These are phyloP conservation scores for Polyploca ridens DNA, from an alignment of 2,888 invertebrate species.

Conservation along the genomic window DNA sequence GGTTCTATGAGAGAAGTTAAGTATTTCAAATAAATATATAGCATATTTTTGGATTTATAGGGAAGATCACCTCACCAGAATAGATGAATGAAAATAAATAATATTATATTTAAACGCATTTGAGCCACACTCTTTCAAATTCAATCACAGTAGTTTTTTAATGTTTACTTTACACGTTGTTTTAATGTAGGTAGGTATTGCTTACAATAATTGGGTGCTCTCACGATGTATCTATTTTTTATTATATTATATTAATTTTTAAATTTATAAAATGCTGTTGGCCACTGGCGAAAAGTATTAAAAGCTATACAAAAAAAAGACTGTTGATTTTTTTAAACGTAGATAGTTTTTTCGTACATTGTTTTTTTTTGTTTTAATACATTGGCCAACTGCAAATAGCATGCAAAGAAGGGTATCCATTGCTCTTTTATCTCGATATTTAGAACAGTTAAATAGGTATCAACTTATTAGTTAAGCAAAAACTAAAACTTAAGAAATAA, in stretches of 20 bases:
- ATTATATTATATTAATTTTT: slow-evolving; percentile 14
- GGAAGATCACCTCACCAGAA: neutral
- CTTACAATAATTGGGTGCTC: slow-evolving; percentile 55
- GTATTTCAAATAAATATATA: neutral
- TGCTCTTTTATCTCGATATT: slow-evolving; percentile 8
- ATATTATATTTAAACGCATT: neutral
- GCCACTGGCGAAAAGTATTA: neutral
- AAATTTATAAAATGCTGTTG: neutral
- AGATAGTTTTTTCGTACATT: neutral
- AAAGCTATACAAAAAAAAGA: neutral
- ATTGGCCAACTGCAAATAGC: slow-evolving; percentile 1
- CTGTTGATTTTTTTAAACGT: neutral
- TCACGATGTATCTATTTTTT: slow-evolving; percentile 39
- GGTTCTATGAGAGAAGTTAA: neutral
- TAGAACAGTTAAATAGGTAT: neutral
- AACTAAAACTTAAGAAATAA: neutral
- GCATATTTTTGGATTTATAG: neutral
- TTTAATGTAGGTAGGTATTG: slow-evolving; percentile 48
- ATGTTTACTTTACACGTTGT: slow-evolving; percentile 28
- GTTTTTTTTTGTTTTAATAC: neutral
- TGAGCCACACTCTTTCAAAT: slow-evolving; percentile 40
- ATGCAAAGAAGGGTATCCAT: slow-evolving; percentile 15
- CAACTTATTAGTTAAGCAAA: no score
- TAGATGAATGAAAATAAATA: neutral
- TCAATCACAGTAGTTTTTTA: slow-evolving; percentile 47